Base-by-base conservation (phyloP, 1,140 invertebrate species). In the Atopsyche davidsoni region DNA sequence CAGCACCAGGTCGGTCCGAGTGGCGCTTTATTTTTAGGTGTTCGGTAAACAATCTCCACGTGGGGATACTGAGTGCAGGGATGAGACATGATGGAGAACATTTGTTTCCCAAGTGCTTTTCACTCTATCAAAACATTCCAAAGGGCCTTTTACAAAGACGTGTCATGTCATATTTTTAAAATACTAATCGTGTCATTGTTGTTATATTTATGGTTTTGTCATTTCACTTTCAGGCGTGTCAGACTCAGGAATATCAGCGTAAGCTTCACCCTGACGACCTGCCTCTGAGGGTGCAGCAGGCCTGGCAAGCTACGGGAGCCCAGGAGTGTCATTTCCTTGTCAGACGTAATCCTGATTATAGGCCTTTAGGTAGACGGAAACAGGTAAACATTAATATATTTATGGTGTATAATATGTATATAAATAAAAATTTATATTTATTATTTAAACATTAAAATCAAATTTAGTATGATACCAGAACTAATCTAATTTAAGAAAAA, bases 211-310 rank as follows among this genome's bases (percentile, higher is more conserved):
- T 21, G 16, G 44, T 13, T 45, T 41, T 36, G n/a, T 45, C 22
- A 40, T 41, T 57, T 40, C 39, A 19, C 32, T 64, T 70, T 3
- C 61, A 80, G 79, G 77, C 80, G 3, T 80, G 78, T 54, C 72
- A 76, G 19, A 72, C 75, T 0, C 77, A 78, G 71, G 86, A 89
- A 63, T 89, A 87, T 68, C 88, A 92, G 66, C 78, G 89, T 19
- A 91, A 90, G 68, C 66, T 93, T 24, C 87, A 91, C 64, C 85
- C 86, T 1, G 87, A 91, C 56, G 90, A 93, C 65, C 76, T 83
- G 49, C 88, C 89, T 1, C 75, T 93, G n/a, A 78, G 81, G 55
- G 87, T 91, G 17, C 89, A 92, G 62, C 80, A 83, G 48, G 77
- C 82, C 25, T 92, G 90, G 80, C 75, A 75, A 36, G 65, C 74